These are phyloP conservation scores for Dryobates pubescens DNA, from an alignment of 2,797 vertebrate genomes.

Conservation along the genomic window DNA sequence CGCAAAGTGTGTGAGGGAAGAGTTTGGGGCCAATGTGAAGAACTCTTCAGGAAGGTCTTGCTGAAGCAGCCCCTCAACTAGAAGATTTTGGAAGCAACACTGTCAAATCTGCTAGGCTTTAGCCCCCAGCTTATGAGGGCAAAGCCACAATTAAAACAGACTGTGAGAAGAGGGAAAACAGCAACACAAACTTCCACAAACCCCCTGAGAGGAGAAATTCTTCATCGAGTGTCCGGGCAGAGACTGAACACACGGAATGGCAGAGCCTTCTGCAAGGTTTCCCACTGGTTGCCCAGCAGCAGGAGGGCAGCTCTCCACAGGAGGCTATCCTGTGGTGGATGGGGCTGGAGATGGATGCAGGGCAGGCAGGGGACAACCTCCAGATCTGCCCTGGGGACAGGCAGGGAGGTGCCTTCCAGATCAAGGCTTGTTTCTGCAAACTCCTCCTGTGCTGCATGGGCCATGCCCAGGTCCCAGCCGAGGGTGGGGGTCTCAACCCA, in stretches of 20 bases:
- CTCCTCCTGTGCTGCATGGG: not conserved
- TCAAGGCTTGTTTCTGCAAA: not conserved
- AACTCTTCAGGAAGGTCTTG: constrained; percentile 15
- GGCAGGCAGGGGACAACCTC: not conserved
- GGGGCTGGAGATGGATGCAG: not conserved
- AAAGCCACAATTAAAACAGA: constrained; percentile 44
- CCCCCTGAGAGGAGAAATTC: constrained; percentile 6
- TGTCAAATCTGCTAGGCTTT: not conserved
- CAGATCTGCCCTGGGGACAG: not conserved
- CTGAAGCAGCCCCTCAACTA: constrained; percentile 27
- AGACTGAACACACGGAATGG: not conserved
- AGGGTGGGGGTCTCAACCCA: not conserved
- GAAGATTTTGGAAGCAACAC: constrained; percentile 10
- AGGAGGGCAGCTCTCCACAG: not conserved
- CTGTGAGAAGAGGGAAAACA: constrained; percentile 1
- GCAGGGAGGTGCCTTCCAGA: not conserved
- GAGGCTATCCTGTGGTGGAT: not conserved
- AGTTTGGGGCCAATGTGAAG: not conserved
- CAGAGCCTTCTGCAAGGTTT: not conserved
- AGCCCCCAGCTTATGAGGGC: not conserved
- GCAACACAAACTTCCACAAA: constrained; percentile 11
- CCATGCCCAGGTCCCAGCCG: rapidly evolving
- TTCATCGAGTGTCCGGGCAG: not conserved
- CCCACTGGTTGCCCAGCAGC: rapidly evolving
- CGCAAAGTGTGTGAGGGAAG: not conserved